phyloP scores from a whole-genome alignment of 2,113 vertebrate species.

The Pelecanus crispus region DNA sequence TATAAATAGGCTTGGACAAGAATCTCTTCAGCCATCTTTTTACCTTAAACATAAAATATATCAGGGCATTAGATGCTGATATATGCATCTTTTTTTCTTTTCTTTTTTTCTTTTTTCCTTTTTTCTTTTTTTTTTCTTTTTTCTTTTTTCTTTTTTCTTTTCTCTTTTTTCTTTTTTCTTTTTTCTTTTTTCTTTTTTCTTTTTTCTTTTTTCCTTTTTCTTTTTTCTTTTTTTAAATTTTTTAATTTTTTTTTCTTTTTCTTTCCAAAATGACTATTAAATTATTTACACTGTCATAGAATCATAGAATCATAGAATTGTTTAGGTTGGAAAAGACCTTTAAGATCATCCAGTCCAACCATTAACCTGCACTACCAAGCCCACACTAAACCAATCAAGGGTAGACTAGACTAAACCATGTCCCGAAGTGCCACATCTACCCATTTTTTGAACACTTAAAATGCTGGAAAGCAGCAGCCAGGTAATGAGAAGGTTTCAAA shows the following conservation, averaged over 20 bases:
- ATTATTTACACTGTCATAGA: neutral
- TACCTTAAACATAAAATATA: neutral
- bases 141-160: accelerated
- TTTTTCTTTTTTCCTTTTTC: accelerated
- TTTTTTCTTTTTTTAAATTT: no score
- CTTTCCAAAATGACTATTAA: neutral
- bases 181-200: neutral
- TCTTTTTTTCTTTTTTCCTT: neutral
- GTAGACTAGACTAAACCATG: no score
- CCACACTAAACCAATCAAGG: no score
- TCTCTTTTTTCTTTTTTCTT: neutral
- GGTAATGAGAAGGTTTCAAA: neutral
- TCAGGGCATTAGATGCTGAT: neutral
- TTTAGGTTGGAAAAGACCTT: no score
- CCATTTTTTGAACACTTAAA: no score
- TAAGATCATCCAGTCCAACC: no score
- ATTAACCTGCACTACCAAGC: no score
- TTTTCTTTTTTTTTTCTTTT: neutral
- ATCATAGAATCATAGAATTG: no score
- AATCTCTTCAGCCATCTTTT: neutral
- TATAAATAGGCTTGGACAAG: neutral
- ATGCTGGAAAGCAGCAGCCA: neutral
- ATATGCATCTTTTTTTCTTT: neutral
- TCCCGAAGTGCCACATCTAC: no score
- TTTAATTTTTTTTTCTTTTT: accelerated